Conservation (phyloP, 2,113 vertebrate genomes). For the Emberiza fucata region DNA sequence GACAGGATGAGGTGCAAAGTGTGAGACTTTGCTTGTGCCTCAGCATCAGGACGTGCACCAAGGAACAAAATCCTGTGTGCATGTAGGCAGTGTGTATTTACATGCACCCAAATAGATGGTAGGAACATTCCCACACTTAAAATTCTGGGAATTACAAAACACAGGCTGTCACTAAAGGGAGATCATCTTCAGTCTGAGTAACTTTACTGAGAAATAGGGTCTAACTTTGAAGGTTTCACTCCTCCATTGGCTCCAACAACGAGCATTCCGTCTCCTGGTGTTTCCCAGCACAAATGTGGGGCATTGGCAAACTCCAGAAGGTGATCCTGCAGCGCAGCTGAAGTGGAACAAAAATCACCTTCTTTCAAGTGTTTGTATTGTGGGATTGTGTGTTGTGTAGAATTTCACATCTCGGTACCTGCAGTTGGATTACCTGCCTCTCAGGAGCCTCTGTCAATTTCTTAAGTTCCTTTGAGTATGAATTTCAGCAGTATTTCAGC, state of each 20-base stretch:
- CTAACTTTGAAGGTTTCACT: not conserved
- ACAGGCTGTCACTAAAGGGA: not conserved
- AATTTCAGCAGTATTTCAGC: not conserved
- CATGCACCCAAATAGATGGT: fast-evolving
- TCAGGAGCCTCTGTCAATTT: not conserved
- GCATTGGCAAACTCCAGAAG: not conserved
- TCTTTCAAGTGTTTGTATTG: not conserved
- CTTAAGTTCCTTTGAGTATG: not conserved
- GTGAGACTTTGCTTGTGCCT: not conserved
- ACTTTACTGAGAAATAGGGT: not conserved
- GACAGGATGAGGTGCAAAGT: not conserved
- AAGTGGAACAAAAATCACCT: not conserved
- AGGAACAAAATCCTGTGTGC: not conserved
- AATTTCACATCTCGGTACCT: not conserved
- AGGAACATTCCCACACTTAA: not conserved
- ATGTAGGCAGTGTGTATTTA: not conserved
- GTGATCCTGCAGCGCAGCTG: not conserved
- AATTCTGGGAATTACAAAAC: not conserved
- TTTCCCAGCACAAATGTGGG: not conserved
- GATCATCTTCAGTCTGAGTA: not conserved
- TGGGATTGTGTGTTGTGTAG: not conserved
- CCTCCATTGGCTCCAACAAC: not conserved
- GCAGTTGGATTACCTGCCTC: not conserved
- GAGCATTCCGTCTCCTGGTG: not conserved
- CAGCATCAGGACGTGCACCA: not conserved